Conservation (phyloP, 2,797 vertebrate species). For the Gymnoscopelus microlampas region DNA sequence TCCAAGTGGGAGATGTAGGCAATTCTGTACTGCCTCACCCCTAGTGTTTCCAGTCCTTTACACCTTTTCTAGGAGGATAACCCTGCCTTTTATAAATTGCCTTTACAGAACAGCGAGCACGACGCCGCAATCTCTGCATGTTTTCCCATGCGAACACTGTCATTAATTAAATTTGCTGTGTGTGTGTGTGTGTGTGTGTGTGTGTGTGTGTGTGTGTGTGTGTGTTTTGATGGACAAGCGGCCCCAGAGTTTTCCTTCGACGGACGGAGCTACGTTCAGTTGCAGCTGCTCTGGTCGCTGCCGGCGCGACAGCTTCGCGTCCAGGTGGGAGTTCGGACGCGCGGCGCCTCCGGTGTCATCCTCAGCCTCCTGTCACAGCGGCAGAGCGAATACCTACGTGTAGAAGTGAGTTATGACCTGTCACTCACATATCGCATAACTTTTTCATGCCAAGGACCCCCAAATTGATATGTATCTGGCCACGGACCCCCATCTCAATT, state of each 20-base stretch:
- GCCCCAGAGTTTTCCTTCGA: conserved; percentile 86
- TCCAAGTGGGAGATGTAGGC: conserved; percentile 20
- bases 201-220: conserved; percentile 14
- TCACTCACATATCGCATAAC: conserved; percentile 1
- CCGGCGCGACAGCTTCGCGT: conserved; percentile 78
- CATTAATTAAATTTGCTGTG: conserved; percentile 58
- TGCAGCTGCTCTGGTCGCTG: conserved; percentile 79
- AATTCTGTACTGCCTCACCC: conserved; percentile 12
- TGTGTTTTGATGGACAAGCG: conserved; percentile 71
- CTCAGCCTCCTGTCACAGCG: conserved; percentile 81
- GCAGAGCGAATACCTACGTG: conserved; percentile 86
- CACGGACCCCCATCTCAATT: too few relatives aligned
- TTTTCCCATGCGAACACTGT: conserved; percentile 46
- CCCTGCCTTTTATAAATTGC: conserved; percentile 35
- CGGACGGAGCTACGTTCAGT: conserved; percentile 84
- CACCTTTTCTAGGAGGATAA: conserved; percentile 45
- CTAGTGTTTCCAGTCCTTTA: conserved; percentile 16
- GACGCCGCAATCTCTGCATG: conserved; percentile 23
- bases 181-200: conserved; percentile 5
- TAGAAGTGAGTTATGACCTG: conserved; percentile 82
- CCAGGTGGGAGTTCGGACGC: conserved; percentile 84
- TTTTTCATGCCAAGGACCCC: too few relatives aligned
- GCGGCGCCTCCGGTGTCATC: conserved; percentile 80
- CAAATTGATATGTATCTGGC: too few relatives aligned
- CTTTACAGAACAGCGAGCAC: conserved; percentile 28